Conservation (phyloP, 2,888 invertebrate species). For the Drosophila neoperkinsi region DNA sequence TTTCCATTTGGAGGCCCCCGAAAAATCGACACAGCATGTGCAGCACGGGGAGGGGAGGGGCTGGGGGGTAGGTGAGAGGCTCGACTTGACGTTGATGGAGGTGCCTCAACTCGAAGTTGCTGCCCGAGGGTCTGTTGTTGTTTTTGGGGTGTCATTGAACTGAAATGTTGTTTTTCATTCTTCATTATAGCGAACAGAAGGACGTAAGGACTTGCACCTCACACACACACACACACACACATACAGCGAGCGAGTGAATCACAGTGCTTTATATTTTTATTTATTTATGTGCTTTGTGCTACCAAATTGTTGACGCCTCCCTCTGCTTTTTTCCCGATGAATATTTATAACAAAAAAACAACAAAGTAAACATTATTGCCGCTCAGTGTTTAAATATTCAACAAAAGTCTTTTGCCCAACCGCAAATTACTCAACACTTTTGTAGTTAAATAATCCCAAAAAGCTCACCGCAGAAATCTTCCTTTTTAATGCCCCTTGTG, state of each 20-base stretch:
- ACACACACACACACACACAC: constrained; percentile 1
- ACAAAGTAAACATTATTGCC: constrained; percentile 55
- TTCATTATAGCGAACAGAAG: constrained; percentile 34
- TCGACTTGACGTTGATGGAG: constrained; percentile 71
- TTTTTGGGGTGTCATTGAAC: constrained; percentile 72
- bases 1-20: constrained; percentile 66
- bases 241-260: neutral
- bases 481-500: neutral
- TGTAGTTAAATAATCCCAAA: constrained; percentile 51
- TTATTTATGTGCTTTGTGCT: constrained; percentile 74
- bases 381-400: constrained; percentile 53
- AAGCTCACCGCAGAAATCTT: constrained; percentile 30
- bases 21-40: neutral
- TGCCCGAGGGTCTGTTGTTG: constrained; percentile 45
- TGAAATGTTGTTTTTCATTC: constrained; percentile 65
- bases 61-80: neutral
- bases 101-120: constrained; percentile 49
- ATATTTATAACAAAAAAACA: constrained; percentile 42
- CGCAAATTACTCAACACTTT: constrained; percentile 66
- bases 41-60: too few species aligned
- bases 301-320: constrained; percentile 65
- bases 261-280: constrained; percentile 60
- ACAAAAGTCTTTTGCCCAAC: constrained; percentile 18
- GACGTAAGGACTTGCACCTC: constrained; percentile 15
- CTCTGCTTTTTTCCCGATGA: constrained; percentile 46